These are phyloP conservation scores for Cyanistes caeruleus DNA, from an alignment of 2,113 vertebrate genomes.

Conservation along the genomic window DNA sequence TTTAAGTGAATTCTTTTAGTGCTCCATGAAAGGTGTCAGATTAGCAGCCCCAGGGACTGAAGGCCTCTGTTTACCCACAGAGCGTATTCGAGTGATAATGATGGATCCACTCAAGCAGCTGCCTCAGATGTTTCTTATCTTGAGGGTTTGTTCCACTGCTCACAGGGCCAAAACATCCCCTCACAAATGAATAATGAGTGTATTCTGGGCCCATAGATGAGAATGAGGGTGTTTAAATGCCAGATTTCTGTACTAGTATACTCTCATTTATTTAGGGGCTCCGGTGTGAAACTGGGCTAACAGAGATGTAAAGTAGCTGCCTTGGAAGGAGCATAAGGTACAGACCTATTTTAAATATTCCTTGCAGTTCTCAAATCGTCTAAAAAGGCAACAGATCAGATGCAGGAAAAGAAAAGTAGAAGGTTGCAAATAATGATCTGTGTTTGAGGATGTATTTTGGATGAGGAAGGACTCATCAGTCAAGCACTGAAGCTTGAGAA, in stretches of 20 bases:
- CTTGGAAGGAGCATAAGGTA: background rate
- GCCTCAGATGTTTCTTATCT: constrained; percentile 19
- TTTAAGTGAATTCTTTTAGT: constrained; percentile 64
- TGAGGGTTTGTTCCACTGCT: constrained; percentile 7
- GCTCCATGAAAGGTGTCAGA: constrained; percentile 62
- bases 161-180: background rate
- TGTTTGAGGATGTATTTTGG: background rate
- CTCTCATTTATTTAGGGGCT: background rate
- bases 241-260: background rate
- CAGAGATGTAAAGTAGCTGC: background rate
- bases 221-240: background rate
- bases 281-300: background rate
- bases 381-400: background rate
- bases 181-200: background rate
- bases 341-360: background rate
- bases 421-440: background rate
- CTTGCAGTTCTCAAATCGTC: background rate
- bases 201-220: background rate
- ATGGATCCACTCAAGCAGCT: constrained; percentile 44
- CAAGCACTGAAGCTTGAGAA: background rate
- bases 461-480: background rate
- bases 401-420: background rate
- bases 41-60: constrained; percentile 44
- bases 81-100: background rate
- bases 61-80: constrained; percentile 51